Base-by-base conservation (phyloP, 2,888 invertebrate genomes). In the Anaspis maculata region DNA sequence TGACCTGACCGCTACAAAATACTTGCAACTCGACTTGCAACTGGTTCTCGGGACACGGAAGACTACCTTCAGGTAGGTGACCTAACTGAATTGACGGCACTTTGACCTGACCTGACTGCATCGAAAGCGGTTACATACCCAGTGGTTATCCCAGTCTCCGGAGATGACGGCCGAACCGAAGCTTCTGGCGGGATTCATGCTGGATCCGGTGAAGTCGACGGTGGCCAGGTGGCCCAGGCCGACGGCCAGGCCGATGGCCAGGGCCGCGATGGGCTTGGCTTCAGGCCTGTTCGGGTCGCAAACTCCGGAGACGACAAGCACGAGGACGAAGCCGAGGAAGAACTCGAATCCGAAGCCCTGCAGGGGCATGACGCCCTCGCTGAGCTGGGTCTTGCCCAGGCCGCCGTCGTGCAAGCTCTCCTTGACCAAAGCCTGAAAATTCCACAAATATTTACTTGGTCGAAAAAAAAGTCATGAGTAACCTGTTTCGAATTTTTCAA, bases 151-250 rank as follows among this genome's bases (percentile, higher is more conserved):
- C 82, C 87, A 92, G 15, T 67, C 65, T 39, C 76, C 76, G 44
- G 77, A 76, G 35, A 90, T 77, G 13, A 89, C 76, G 2, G 92
- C 87, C 1, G 89, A 85, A 37, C 92, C 92, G 55, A 92, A 77
- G 38, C 85, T 83, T 41, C 92, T 73, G 0, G 92, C 92, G 0
- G 92, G 90, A 68, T 92, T 92, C 91, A 92, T 91, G 51, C 90
- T 84, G 22, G 90, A 77, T 25, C 91, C 89, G 6, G 92, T 91
- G 56, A 76, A 78, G 66, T 82, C 79, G 56, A 92, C 84, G 9
- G 84, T 84, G 33, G 84, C 78, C 48, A 92, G 69, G 62, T 94
- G 92, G 3, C 89, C 86, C 39, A 88, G 69, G 0, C 84, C 77
- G 26, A 94, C 86, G 0, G 91, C 76, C 47, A 94, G 72, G 0